Conservation (phyloP, 1,140 invertebrate genomes). For the Pogonus chalceus region DNA sequence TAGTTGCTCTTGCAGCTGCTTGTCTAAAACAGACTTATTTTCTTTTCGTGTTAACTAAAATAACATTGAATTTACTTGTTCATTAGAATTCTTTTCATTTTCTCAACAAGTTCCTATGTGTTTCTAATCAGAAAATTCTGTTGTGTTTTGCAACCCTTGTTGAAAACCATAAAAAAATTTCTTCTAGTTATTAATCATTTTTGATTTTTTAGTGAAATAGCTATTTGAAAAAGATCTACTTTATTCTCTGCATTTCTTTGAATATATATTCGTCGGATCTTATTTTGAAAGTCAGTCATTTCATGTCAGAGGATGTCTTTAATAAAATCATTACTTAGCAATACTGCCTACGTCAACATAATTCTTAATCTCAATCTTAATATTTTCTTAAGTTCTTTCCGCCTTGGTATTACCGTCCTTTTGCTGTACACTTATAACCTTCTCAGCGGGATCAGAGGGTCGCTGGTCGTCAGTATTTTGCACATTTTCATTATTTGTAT, state of each 20-base stretch:
- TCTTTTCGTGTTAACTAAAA: slow-evolving; percentile 9
- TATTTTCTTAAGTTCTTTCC: no score
- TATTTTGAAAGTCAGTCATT: no score
- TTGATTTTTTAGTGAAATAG: no score
- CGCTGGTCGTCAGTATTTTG: not conserved
- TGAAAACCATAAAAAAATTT: no score
- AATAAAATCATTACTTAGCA: no score
- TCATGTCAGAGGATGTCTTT: no score
- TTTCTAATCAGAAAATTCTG: not conserved
- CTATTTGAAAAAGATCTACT: no score
- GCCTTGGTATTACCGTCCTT: not conserved
- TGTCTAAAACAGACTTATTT: slow-evolving; percentile 13
- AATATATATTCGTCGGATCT: no score
- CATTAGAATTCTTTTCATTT: slow-evolving; percentile 4
- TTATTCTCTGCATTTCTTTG: no score
- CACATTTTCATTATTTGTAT: not conserved
- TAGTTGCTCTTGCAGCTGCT: slow-evolving; percentile 6
- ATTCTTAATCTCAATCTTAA: no score
- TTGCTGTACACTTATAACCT: not conserved
- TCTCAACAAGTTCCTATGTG: not conserved
- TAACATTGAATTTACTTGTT: not conserved
- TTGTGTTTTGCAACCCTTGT: not conserved
- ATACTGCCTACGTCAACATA: no score
- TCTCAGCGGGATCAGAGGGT: not conserved
- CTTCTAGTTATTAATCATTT: no score